Conservation (phyloP, 2,113 vertebrate species). For the Apistogramma diplotaenia region DNA sequence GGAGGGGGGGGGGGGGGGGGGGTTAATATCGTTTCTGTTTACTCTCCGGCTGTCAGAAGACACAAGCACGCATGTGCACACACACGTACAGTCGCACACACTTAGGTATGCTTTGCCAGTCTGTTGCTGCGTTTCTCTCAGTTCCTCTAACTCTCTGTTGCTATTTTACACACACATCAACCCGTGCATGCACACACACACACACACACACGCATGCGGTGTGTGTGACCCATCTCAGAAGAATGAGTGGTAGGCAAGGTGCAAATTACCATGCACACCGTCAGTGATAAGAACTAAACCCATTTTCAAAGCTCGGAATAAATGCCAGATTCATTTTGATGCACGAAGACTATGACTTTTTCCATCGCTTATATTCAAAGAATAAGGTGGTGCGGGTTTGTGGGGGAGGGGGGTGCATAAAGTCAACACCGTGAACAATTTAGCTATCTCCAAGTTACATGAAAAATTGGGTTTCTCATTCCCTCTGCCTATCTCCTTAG, state of each 20-base stretch:
- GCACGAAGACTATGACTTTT: constrained; percentile 60
- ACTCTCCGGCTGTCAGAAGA: constrained; percentile 53
- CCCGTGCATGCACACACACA: neutral
- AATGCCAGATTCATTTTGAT: constrained; percentile 73
- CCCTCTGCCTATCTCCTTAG: constrained; percentile 32
- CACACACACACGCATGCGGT: neutral
- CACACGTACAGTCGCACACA: neutral
- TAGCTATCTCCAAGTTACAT: constrained; percentile 60
- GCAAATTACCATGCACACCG: constrained; percentile 59
- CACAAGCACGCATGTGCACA: neutral
- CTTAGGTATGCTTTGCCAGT: constrained; percentile 1
- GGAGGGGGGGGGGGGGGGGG: constrained; percentile 61
- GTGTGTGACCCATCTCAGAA: constrained; percentile 46
- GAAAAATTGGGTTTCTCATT: constrained; percentile 47
- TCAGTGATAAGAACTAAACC: constrained; percentile 68
- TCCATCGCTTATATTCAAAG: constrained; percentile 53
- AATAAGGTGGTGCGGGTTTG: neutral
- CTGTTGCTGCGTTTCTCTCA: neutral
- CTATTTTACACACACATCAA: constrained; percentile 40
- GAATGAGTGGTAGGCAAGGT: constrained; percentile 47
- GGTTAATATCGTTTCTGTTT: constrained; percentile 69
- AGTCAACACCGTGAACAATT: constrained; percentile 61
- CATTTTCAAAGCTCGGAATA: constrained; percentile 70
- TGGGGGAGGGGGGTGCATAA: constrained; percentile 32
- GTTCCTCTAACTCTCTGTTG: constrained; percentile 13